phyloP scores from a whole-genome alignment of 2,113 vertebrate genomes.

The Sturnus vulgaris region DNA sequence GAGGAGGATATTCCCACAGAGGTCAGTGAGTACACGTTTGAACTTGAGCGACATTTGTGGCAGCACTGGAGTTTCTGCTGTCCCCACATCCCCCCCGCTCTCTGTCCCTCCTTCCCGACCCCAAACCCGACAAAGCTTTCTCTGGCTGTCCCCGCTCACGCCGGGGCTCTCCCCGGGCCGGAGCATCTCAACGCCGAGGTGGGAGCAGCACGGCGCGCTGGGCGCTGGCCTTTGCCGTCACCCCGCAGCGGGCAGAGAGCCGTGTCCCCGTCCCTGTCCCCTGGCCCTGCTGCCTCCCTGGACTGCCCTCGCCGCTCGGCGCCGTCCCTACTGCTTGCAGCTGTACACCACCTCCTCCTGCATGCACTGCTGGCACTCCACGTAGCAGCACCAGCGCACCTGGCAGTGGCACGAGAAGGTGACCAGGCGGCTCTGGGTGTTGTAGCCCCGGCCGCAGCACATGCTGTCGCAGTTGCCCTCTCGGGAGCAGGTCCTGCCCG shows the following conservation, averaged over 20 bases:
- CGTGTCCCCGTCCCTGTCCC: not conserved
- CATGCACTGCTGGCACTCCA: slow-evolving; percentile 95
- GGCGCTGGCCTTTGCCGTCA: not conserved
- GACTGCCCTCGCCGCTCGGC: not conserved
- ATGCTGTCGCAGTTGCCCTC: slow-evolving; percentile 92
- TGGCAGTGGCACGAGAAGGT: slow-evolving; percentile 96
- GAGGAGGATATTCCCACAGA: not conserved
- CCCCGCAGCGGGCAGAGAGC: not conserved
- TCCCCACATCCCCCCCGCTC: not conserved
- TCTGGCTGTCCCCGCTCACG: not conserved
- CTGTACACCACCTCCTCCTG: slow-evolving; percentile 94
- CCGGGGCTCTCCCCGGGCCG: not conserved
- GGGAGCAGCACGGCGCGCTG: not conserved
- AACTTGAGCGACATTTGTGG: not conserved
- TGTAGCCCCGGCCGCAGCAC: slow-evolving; percentile 94
- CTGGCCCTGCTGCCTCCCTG: not conserved
- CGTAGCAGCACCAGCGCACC: slow-evolving; percentile 98
- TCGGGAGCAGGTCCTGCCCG: slow-evolving; percentile 85
- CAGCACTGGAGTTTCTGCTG: not conserved
- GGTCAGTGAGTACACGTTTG: not conserved
- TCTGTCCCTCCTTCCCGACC: not conserved
- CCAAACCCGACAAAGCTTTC: not conserved
- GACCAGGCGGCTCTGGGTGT: slow-evolving; percentile 91
- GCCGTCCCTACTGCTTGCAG: slow-evolving; percentile 81
- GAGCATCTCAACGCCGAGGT: not conserved